These are phyloP conservation scores for Pan troglodytes DNA, from an alignment of 2,113 vertebrate genomes.

Conservation along the genomic window NHGRI_mPanTro3-v2.1_pri NC_072411.2:119874501-119875000, in stretches of 20 bases:
- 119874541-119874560: not conserved
- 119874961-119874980: not conserved
- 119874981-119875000: not conserved
- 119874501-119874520: not conserved
- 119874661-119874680: not conserved
- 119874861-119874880: not conserved
- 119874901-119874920: not conserved
- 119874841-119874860: not conserved
- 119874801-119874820: not conserved
- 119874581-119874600: not conserved
- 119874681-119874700: not conserved
- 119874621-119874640: not conserved
- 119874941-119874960: not conserved
- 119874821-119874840: not conserved
- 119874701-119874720: not conserved
- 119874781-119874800: not conserved
- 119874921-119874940: not conserved
- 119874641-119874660: not conserved
- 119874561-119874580: not conserved
- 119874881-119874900: not conserved
- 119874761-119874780: not conserved
- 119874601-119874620: not conserved
- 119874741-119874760: not conserved
- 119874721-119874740: not conserved
- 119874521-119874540: slow-evolving; percentile 16